These are phyloP conservation scores for Linyphia triangularis DNA, from an alignment of 2,888 invertebrate genomes.

Conservation along the genomic window DNA sequence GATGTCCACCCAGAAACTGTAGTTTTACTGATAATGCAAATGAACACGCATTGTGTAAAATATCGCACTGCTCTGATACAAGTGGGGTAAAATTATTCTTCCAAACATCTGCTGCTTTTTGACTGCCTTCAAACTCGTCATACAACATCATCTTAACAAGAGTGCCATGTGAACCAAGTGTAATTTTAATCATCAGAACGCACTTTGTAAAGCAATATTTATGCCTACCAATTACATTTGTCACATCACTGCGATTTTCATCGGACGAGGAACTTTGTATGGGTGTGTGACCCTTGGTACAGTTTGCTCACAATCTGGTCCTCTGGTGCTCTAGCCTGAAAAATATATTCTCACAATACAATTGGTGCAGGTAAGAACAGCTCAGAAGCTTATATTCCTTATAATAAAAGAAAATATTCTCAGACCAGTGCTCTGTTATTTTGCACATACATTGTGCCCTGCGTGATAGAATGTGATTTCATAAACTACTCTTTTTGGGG, in stretches of 20 bases:
- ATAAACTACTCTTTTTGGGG: constrained; percentile 70
- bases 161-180: constrained; percentile 57
- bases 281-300: constrained; percentile 29
- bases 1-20: constrained; percentile 69
- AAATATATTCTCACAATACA: constrained; percentile 1
- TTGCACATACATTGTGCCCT: constrained; percentile 14
- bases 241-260: constrained; percentile 4
- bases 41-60: constrained; percentile 44
- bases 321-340: constrained; percentile 68
- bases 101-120: constrained; percentile 51
- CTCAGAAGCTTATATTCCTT: constrained; percentile 40
- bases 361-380: constrained; percentile 52
- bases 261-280: background rate
- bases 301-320: constrained; percentile 71
- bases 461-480: constrained; percentile 23
- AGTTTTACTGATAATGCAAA: constrained; percentile 65
- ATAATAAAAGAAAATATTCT: background rate
- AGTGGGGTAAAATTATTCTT: constrained; percentile 15
- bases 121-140: constrained; percentile 55
- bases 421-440: constrained; percentile 50
- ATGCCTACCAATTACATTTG: constrained; percentile 24
- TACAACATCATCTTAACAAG: constrained; percentile 21
- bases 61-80: constrained; percentile 47
- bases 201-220: constrained; percentile 59
- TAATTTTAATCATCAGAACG: constrained; percentile 33